These are phyloP conservation scores for Grus americana DNA, from an alignment of 2,113 vertebrate genomes.

Conservation along the genomic window DNA sequence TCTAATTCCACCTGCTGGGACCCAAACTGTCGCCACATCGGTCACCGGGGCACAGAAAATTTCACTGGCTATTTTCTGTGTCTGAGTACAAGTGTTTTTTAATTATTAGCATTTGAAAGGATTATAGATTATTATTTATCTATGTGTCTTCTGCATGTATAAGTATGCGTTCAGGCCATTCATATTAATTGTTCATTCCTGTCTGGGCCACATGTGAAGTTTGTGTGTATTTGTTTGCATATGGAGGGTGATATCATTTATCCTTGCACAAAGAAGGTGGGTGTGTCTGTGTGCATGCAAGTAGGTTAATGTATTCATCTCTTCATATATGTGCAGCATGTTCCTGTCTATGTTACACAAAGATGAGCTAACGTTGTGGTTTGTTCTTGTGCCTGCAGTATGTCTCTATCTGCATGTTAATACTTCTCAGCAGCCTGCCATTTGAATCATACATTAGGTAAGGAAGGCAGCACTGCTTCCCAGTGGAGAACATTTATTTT, in stretches of 20 bases:
- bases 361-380: neutral
- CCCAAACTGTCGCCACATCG: neutral
- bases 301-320: neutral
- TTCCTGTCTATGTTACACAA: neutral
- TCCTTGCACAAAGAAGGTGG: neutral
- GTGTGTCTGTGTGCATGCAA: neutral
- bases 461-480: neutral
- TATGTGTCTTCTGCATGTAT: neutral
- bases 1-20: constrained; percentile 11
- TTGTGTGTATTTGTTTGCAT: neutral
- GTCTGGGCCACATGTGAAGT: neutral
- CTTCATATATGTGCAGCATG: neutral
- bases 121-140: neutral
- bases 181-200: neutral
- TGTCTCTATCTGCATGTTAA: neutral
- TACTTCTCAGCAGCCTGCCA: neutral
- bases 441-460: neutral
- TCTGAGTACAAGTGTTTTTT: neutral
- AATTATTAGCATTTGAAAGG: neutral
- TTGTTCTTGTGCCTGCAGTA: neutral
- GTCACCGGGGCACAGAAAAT: neutral
- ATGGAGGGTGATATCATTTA: neutral
- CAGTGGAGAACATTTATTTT: neutral
- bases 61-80: neutral
- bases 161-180: neutral